Percentiles rank a stretch among this genome's conserved stretches.
Evolutionary conservation across 2,797 vertebrate species (phyloP).

Genomic region (Denticeps clupeoides): DNA sequence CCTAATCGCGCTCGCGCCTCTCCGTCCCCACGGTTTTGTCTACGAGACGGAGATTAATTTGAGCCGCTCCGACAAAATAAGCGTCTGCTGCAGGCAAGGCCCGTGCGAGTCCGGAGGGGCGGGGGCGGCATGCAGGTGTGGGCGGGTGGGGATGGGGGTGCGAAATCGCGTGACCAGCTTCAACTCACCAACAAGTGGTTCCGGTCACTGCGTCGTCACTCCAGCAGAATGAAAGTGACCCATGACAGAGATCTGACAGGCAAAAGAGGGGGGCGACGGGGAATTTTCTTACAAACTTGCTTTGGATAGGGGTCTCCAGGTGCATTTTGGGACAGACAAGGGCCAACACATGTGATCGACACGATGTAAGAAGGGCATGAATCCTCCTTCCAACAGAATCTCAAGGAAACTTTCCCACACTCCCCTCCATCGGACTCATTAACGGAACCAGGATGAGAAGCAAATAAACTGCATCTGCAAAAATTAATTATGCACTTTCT

Average conservation of each 20-base stretch:
- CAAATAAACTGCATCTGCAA: slow-evolving; percentile 45
- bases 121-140: not conserved
- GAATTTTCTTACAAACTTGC: no score
- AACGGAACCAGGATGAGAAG: slow-evolving; percentile 25
- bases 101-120: not conserved
- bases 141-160: slow-evolving; percentile 4
- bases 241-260: slow-evolving; percentile 7
- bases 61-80: slow-evolving; percentile 17
- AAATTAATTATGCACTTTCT: slow-evolving; percentile 63
- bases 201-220: slow-evolving; percentile 11
- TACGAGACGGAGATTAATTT: slow-evolving; percentile 27
- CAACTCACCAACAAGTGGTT: slow-evolving; percentile 28
- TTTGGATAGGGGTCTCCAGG: no score
- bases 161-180: not conserved
- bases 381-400: slow-evolving; percentile 15
- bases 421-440: slow-evolving; percentile 11
- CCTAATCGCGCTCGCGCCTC: slow-evolving; percentile 10
- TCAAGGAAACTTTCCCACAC: slow-evolving; percentile 5
- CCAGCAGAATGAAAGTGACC: no score
- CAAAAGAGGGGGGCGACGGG: slow-evolving; percentile 3
- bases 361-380: no score
- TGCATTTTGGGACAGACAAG: no score
- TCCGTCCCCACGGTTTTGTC: slow-evolving; percentile 14
- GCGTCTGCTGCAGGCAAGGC: slow-evolving; percentile 10
- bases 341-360: no score